Percentiles rank a stretch among this genome's conserved stretches.
These are phyloP conservation scores for Rhynchonema sp. DNA, from an alignment of 2,888 invertebrate genomes.

Conservation along the genomic window DNA sequence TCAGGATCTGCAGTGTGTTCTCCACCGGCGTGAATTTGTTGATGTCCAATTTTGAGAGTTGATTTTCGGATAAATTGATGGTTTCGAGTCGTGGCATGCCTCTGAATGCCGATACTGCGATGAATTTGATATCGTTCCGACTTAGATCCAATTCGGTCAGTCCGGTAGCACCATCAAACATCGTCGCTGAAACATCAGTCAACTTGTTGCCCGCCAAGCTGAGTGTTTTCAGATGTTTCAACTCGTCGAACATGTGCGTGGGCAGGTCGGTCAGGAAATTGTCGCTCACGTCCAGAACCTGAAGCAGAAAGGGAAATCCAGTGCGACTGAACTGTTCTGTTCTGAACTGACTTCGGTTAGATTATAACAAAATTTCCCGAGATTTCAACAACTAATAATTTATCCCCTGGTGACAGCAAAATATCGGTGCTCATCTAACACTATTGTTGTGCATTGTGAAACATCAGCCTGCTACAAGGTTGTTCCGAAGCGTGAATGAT, in stretches of 20 bases:
- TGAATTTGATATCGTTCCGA: background rate
- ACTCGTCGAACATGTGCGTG: background rate
- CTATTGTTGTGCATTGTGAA: too few species aligned
- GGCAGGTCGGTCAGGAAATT: background rate
- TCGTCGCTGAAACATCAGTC: background rate
- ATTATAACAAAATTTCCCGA: too few species aligned
- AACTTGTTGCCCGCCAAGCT: background rate
- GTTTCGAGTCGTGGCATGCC: background rate
- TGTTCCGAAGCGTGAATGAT: too few species aligned
- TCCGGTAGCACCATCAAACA: background rate
- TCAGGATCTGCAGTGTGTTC: background rate
- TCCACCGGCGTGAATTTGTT: background rate
- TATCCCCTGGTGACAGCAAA: too few species aligned
- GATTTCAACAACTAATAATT: too few species aligned
- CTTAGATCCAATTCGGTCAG: background rate
- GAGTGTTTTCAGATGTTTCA: background rate
- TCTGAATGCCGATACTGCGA: background rate
- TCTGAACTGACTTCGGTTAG: too few species aligned
- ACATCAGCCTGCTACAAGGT: too few species aligned
- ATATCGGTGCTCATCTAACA: too few species aligned
- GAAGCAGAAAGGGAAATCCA: too few species aligned
- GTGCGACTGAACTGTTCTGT: too few species aligned
- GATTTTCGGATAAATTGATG: background rate
- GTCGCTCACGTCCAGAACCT: background rate
- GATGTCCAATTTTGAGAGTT: background rate